Conservation (phyloP, 2,797 vertebrate genomes). For the Sarcophilus harrisii region DNA sequence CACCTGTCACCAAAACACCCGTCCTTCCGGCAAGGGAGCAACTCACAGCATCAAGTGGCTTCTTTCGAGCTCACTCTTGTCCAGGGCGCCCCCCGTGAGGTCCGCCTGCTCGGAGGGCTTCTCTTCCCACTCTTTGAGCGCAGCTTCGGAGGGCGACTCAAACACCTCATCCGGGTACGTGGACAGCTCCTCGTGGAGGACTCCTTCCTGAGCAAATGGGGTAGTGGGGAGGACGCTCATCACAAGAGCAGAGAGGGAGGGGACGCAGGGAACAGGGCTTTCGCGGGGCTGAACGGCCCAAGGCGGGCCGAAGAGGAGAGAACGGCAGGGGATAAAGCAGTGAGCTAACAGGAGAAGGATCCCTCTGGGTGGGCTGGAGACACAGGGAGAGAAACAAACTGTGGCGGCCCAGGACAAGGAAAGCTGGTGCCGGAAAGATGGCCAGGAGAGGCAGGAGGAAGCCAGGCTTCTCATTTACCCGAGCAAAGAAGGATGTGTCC, state of each 20-base stretch:
- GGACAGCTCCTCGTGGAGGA: constrained; percentile 95
- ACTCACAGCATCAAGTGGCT: constrained; percentile 96
- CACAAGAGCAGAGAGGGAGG: background rate
- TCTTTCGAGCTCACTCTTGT: constrained; percentile 93
- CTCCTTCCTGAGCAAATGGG: constrained; percentile 90
- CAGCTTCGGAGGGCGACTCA: constrained; percentile 93
- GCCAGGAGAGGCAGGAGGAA: background rate
- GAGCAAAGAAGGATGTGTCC: constrained; percentile 97
- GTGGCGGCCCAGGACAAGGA: background rate
- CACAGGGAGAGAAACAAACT: background rate
- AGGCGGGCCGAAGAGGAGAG: background rate
- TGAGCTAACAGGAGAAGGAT: background rate
- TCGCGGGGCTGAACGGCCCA: background rate
- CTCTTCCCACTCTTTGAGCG: constrained; percentile 90
- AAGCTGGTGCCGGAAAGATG: background rate
- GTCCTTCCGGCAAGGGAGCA: background rate
- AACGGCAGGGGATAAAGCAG: background rate
- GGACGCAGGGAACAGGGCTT: background rate
- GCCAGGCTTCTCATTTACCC: constrained; percentile 85
- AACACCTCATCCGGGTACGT: constrained; percentile 97
- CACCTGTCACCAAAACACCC: background rate
- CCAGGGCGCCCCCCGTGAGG: constrained; percentile 94
- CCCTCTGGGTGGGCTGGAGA: constrained; percentile 1
- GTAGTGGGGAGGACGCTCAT: constrained; percentile 38
- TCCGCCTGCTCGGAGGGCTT: constrained; percentile 87